Base-by-base conservation (phyloP, 2,113 vertebrate genomes). In the Centropus bengalensis region DNA sequence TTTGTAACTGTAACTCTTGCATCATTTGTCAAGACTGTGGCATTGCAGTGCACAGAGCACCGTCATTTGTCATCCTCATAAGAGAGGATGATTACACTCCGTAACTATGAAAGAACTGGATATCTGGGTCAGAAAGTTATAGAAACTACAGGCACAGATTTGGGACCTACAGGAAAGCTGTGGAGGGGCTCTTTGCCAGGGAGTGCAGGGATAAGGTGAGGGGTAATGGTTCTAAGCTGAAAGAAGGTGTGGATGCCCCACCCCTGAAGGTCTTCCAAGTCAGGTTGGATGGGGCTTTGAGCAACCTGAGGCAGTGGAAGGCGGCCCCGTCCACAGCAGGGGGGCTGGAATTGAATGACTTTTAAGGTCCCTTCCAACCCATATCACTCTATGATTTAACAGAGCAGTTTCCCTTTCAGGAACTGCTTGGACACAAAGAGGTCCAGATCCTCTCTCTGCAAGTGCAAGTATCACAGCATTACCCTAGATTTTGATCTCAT, bases 401-500 rank as follows among this genome's bases (percentile, higher is more conserved):
- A 69, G 32, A 80, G 80, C 17, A 76, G 26, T 44, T 69, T 38
- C 32, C 47, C 59, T 84, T 76, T 45, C 66, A 68, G 27, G 3
- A 24, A 36, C n/a, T 82, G 22, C 17, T 38, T 75, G 49, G 27
- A 80, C 45, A 86, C 40, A 76, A 36, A 40, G 14, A 59, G 12
- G 9, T 14, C 71, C 0, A 1, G 54, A 75, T 22, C 49, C 56
- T 60, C 24, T 62, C 45, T 67, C 60, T 45, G 16, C 30, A 89
- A 89, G 59, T 38, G 32, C 33, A 95, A 83, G 23, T 49, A 56
- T 75, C 64, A 85, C 74, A 47, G 81, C 36, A 21, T 91, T 98
- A 99, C 99, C 99, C 98, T 98, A 3, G 99, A 99, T 96, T 99
- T 99, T 0, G 99, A 99, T 97, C 98, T 99, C 99, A 99, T 99